Evolutionary conservation across 2,113 vertebrate genomes (phyloP).

Genomic region (Arizona elegans): DNA sequence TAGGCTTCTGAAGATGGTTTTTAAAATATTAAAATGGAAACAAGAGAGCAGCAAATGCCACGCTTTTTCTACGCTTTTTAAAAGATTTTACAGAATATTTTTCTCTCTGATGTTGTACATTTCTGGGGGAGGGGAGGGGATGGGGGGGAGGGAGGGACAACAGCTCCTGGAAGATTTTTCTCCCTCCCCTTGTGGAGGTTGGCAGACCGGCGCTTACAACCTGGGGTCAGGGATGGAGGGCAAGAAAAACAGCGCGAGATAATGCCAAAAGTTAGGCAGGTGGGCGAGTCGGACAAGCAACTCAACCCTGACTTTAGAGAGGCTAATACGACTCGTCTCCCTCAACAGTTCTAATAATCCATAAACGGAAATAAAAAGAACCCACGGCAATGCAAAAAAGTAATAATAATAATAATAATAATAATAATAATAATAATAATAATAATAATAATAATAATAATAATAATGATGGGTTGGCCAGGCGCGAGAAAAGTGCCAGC

Average conservation of each 20-base stretch:
- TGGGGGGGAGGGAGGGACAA: neutral
- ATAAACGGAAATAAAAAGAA: neutral
- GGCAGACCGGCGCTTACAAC: neutral
- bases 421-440: no score
- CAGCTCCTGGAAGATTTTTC: neutral
- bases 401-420: no score
- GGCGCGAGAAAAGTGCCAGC: neutral
- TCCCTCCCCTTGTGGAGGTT: neutral
- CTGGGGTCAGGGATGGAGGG: neutral
- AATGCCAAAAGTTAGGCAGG: neutral
- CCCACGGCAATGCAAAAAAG: no score
- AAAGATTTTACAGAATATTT: neutral
- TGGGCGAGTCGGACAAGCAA: neutral
- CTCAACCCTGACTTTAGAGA: neutral
- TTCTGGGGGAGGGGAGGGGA: neutral
- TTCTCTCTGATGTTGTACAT: neutral
- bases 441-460: no score
- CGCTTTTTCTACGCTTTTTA: neutral
- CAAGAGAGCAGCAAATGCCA: neutral
- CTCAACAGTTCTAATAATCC: neutral
- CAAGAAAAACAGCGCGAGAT: neutral
- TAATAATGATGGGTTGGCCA: neutral
- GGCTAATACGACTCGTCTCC: neutral
- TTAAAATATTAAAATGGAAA: neutral
- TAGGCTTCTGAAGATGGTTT: neutral